Evolutionary conservation across 2,888 invertebrate genomes (phyloP).

Genomic region (Hecatera dysodea): DNA sequence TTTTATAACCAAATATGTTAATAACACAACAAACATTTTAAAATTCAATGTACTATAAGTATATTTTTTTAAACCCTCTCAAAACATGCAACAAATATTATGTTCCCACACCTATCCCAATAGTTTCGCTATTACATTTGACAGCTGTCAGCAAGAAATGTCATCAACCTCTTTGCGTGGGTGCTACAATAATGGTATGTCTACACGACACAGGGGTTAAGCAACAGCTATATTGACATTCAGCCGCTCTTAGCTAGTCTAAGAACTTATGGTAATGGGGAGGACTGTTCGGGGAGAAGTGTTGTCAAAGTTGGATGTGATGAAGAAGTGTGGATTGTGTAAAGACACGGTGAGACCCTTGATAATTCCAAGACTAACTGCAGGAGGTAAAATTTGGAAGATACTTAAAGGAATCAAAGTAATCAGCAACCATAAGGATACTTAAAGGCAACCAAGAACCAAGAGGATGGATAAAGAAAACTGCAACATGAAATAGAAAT

Average conservation of each 20-base stretch:
- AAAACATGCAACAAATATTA: background rate
- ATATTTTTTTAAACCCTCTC: background rate
- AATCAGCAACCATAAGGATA: background rate
- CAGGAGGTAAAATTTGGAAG: background rate
- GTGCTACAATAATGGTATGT: conserved; percentile 56
- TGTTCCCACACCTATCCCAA: conserved; percentile 8
- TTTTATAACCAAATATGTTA: too few relatives aligned
- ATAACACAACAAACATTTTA: background rate
- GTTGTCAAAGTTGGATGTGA: background rate
- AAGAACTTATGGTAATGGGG: conserved; percentile 34
- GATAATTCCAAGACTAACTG: background rate
- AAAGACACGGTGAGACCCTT: background rate
- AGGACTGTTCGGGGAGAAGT: background rate
- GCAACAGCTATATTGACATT: conserved; percentile 49
- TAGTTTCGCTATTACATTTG: conserved; percentile 38
- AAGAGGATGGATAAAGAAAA: background rate
- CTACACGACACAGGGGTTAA: conserved; percentile 43
- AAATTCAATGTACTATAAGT: too few relatives aligned
- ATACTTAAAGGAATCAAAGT: background rate
- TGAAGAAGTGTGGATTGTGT: background rate
- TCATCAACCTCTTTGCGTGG: conserved; percentile 66
- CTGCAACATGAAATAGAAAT: conserved; percentile 2
- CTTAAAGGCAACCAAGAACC: background rate
- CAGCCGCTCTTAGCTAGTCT: conserved; percentile 27
- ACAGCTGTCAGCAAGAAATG: conserved; percentile 59